Evolutionary conservation across 1,140 invertebrate genomes (phyloP).

Genomic region (Cydia strobilella): DNA sequence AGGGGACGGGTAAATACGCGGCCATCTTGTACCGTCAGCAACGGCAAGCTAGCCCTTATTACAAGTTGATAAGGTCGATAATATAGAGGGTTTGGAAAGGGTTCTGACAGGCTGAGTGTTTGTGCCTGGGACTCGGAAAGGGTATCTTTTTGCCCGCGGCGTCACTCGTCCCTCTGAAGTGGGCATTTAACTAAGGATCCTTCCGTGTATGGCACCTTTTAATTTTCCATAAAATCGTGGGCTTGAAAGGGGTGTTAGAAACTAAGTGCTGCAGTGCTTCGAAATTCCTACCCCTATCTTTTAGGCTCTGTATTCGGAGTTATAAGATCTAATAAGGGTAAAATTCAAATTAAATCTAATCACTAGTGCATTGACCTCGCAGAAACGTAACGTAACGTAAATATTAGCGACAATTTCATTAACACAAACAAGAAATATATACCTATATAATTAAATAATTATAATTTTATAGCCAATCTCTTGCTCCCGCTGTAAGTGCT

Average conservation of each 20-base stretch:
- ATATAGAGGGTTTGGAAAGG: background rate
- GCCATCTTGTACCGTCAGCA: conserved; percentile 76
- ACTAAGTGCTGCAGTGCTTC: background rate
- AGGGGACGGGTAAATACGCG: conserved; percentile 67
- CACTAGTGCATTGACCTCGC: no score
- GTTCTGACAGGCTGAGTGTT: conserved; percentile 1
- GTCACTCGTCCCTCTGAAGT: background rate
- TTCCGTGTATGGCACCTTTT: background rate
- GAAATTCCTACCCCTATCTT: background rate
- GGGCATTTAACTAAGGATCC: conserved; percentile 12
- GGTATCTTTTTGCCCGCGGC: conserved; percentile 12
- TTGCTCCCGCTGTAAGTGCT: no score
- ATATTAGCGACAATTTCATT: no score
- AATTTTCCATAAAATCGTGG: background rate
- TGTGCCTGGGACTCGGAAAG: background rate
- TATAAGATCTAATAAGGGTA: no score
- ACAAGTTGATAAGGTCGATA: background rate
- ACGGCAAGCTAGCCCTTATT: background rate
- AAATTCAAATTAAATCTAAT: no score
- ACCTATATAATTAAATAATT: no score
- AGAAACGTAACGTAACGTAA: no score
- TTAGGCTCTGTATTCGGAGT: no score
- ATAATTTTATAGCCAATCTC: no score
- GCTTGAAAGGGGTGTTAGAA: background rate
- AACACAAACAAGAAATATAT: no score